phyloP scores from a whole-genome alignment of 2,113 vertebrate species.

The Gymnarchus niloticus region DNA sequence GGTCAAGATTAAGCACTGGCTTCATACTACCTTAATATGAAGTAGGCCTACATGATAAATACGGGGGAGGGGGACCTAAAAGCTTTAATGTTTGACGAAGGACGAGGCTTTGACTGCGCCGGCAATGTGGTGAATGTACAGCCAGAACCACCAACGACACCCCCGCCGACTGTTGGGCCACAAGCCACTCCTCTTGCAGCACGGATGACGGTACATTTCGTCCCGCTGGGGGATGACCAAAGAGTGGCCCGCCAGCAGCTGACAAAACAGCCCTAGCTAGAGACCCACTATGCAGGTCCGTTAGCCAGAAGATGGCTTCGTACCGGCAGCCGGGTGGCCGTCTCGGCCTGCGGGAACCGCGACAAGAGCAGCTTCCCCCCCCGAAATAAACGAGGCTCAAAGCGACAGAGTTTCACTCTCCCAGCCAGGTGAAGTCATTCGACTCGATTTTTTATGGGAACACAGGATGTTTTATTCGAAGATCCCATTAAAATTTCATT shows the following conservation, averaged over 20 bases:
- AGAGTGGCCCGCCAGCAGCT: neutral
- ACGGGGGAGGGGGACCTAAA: neutral
- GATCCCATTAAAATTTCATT: neutral
- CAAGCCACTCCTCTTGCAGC: neutral
- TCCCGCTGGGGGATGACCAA: neutral
- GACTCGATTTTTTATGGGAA: neutral
- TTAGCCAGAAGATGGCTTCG: neutral
- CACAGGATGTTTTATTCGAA: neutral
- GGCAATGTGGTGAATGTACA: neutral
- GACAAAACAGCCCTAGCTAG: neutral
- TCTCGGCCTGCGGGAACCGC: neutral
- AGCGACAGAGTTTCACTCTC: neutral
- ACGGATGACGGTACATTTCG: neutral
- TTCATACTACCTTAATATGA: neutral
- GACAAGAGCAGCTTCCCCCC: neutral
- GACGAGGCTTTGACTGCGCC: neutral
- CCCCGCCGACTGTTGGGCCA: no score
- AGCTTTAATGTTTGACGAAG: neutral
- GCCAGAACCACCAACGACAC: neutral
- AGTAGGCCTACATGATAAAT: conserved; percentile 6
- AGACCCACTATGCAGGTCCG: conserved; percentile 12
- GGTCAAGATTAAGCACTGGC: neutral
- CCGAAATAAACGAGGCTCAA: neutral
- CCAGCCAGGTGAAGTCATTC: neutral
- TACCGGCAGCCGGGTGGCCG: neutral